Conservation (phyloP, 2,113 vertebrate species). For the Orthonyx spaldingii region DNA sequence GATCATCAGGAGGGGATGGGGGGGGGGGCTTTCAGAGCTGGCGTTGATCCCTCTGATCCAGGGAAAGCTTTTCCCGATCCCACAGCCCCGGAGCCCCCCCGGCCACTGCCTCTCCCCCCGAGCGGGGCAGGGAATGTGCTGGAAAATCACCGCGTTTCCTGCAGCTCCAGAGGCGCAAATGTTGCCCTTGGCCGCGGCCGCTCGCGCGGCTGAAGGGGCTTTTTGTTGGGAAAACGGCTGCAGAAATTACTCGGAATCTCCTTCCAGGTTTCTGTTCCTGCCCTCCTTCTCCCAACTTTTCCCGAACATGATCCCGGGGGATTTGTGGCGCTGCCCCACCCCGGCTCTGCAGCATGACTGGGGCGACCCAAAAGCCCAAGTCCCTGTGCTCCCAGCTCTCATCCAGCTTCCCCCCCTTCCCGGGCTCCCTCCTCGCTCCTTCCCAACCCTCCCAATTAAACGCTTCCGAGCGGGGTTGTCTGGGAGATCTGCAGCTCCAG, state of each 20-base stretch:
- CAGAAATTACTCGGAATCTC: background rate
- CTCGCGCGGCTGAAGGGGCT: slow-evolving; percentile 14
- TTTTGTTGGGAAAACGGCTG: slow-evolving; percentile 40
- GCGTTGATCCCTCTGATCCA: rapidly evolving
- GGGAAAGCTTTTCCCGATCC: background rate
- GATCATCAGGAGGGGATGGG: rapidly evolving
- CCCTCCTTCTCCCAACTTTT: background rate
- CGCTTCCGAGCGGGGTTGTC: rapidly evolving
- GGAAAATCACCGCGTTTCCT: background rate
- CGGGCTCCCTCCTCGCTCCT: background rate
- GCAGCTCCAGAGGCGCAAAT: background rate
- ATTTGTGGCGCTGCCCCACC: background rate
- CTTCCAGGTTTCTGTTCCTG: background rate
- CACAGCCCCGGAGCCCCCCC: background rate
- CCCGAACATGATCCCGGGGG: background rate
- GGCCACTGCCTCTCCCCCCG: background rate
- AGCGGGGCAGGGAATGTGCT: background rate
- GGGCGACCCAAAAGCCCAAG: background rate
- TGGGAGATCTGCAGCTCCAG: background rate
- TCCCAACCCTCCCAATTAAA: slow-evolving; percentile 7
- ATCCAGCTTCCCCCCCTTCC: background rate
- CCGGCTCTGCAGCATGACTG: background rate
- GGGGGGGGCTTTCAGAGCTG: background rate
- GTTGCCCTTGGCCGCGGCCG: slow-evolving; percentile 50
- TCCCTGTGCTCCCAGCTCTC: background rate